phyloP scores from a whole-genome alignment of 23 tunicate genomes.

The Styela plicata region DNA sequence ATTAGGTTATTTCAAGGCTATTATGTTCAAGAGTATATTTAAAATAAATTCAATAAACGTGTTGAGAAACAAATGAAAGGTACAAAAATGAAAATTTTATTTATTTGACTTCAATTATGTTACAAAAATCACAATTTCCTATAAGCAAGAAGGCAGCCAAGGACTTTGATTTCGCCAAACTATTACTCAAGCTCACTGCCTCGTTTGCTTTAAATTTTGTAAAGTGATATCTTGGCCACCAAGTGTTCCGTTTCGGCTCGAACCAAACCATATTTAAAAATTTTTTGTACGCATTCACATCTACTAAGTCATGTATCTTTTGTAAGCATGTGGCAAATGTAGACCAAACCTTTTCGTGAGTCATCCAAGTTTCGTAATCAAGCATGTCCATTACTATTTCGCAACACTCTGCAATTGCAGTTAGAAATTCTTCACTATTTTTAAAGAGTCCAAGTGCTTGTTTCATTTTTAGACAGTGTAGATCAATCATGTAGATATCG shows the following conservation, averaged over 20 bases:
- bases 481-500: constrained; percentile 23
- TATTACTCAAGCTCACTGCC: background rate
- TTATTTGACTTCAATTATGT: background rate
- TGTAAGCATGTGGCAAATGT: background rate
- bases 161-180: constrained; percentile 2
- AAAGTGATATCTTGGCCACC: constrained; percentile 30
- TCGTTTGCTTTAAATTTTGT: constrained; percentile 5
- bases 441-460: background rate
- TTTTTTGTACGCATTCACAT: background rate
- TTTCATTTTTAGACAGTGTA: constrained; percentile 1
- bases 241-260: background rate
- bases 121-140: constrained; percentile 12
- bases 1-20: too few species aligned
- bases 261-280: background rate
- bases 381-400: constrained; percentile 15
- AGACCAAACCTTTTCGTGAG: constrained; percentile 1
- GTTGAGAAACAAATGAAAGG: too few species aligned
- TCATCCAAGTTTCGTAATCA: constrained; percentile 9
- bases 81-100: too few species aligned
- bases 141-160: background rate
- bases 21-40: too few species aligned
- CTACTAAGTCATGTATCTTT: background rate
- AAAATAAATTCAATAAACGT: too few species aligned
- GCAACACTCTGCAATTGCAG: background rate
- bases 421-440: constrained; percentile 4